Base-by-base conservation (phyloP, 2,113 vertebrate species). In the Fregetta grallaria region DNA sequence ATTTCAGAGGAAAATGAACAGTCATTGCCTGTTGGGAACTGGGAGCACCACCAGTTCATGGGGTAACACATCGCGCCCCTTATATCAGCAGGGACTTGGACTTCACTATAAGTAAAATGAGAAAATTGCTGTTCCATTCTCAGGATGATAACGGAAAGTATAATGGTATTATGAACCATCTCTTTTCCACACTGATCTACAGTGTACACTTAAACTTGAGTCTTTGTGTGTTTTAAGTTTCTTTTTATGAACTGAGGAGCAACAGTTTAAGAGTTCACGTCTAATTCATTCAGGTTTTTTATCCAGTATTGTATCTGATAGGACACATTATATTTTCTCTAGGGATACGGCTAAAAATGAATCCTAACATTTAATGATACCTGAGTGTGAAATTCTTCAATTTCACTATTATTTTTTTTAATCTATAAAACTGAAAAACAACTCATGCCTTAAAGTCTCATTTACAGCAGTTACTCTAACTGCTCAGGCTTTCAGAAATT, bases 401-500 rank as follows among this genome's bases (percentile, higher is more conserved):
- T 66, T 65, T 62, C 15, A 36, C 30, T 10, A 1, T 45, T 5
- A 8, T 44, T n/a, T 90, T 73, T 70, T 59, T 12, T 3, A 16
- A 53, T 40, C 47, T 38, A 4, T 30, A 30, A 11, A 91, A 49
- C 13, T 23, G 18, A 75, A 71, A 68, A 81, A 18, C 18, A 87
- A n/a, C 3, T 84, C 11, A 52, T 38, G 53, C 36, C 52, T 93
- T 70, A 21, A 72, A 55, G 26, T 27, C 68, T 62, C n/a, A 23
- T 73, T 85, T 79, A 49, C 38, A 72, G 40, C 56, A 83, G 16
- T 59, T 77, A 23, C 42, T 85, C 13, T 13, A 80, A 70, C 59
- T 68, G 52, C 63, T 85, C 49, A 56, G 63, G 65, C 76, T 90
- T 80, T 93, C 87, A 95, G 78, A 94, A 85, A 81, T 94, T 95